Evolutionary conservation across 2,888 invertebrate genomes (phyloP).

Genomic region (Eristalis arbustorum): DNA sequence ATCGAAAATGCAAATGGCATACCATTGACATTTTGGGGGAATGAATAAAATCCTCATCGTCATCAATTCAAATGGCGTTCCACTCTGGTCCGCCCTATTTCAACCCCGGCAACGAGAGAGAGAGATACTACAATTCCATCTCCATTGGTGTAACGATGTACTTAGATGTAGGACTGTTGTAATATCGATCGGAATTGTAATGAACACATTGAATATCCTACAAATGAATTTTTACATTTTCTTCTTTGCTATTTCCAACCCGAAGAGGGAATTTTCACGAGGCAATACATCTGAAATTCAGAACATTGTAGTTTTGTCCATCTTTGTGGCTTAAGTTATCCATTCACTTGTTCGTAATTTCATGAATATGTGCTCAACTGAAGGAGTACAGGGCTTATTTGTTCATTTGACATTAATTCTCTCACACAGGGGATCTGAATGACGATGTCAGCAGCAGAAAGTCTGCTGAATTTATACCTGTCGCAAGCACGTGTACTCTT

Average conservation of each 20-base stretch:
- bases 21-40: conserved; percentile 50
- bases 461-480: background rate
- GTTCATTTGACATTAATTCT: background rate
- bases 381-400: background rate
- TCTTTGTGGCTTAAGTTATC: background rate
- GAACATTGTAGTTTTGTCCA: conserved; percentile 15
- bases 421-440: background rate
- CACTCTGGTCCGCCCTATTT: conserved; percentile 4
- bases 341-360: conserved; percentile 3
- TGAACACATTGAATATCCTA: conserved; percentile 19
- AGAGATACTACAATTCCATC: conserved; percentile 27
- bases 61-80: conserved; percentile 50
- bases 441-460: background rate
- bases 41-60: conserved; percentile 53
- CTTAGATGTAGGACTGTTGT: conserved; percentile 51
- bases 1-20: conserved; percentile 53
- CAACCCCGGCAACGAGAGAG: background rate
- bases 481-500: background rate
- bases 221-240: conserved; percentile 32
- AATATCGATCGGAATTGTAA: conserved; percentile 50
- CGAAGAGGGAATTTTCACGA: background rate
- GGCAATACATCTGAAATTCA: conserved; percentile 7
- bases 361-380: background rate
- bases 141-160: conserved; percentile 46
- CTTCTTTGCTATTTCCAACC: background rate